These are phyloP conservation scores for Strigamia maritima DNA, from an alignment of 2,888 invertebrate species.

Conservation along the genomic window DNA sequence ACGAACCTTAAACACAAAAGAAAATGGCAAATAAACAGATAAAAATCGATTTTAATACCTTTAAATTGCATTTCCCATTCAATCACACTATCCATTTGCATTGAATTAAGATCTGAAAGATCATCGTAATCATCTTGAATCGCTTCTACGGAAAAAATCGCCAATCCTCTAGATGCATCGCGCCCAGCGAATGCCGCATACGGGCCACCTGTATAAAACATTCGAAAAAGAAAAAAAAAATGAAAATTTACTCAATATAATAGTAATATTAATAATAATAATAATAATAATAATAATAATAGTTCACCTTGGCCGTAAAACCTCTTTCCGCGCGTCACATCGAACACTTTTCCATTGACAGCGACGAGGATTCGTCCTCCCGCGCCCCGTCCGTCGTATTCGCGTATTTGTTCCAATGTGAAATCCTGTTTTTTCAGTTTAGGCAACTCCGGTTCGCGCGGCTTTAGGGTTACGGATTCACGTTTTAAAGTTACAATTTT, in stretches of 20 bases:
- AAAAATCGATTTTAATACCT: constrained; percentile 60
- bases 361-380: constrained; percentile 88
- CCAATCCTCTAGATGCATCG: constrained; percentile 91
- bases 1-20: background rate
- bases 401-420: constrained; percentile 77
- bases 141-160: constrained; percentile 82
- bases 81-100: constrained; percentile 90
- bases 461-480: constrained; percentile 43
- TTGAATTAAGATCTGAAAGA: constrained; percentile 83
- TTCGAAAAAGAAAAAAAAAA: background rate
- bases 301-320: constrained; percentile 89
- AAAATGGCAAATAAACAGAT: background rate
- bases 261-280: too few relatives aligned
- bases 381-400: constrained; percentile 75
- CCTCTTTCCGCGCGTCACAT: constrained; percentile 82
- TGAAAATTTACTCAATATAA: too few relatives aligned
- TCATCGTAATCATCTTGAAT: constrained; percentile 89
- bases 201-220: constrained; percentile 69
- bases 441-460: constrained; percentile 65
- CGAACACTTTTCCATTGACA: constrained; percentile 92
- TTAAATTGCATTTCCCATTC: constrained; percentile 98
- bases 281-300: too few relatives aligned
- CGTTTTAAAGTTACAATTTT: constrained; percentile 60
- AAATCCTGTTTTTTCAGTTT: constrained; percentile 82
- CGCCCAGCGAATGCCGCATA: constrained; percentile 92